A percentile compares a stretch with the other conserved stretches of the same genome.
Conservation (phyloP, 2,888 invertebrate genomes). For the Xanthia icteritia region DNA sequence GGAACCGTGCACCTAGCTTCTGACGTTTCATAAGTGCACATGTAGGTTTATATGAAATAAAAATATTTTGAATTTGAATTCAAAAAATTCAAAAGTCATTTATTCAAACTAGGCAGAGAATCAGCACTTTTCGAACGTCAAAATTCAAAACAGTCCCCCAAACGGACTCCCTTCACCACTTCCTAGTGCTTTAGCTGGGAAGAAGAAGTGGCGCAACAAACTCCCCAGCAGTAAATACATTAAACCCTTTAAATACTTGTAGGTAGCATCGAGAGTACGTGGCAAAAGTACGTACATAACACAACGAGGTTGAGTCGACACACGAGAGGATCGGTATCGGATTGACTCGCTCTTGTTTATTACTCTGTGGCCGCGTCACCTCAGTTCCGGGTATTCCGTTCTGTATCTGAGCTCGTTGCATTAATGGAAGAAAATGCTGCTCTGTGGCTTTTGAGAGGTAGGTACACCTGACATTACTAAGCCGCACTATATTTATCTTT, state of each 20-base stretch:
- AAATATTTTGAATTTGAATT: too few species aligned
- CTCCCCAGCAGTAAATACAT: too few species aligned
- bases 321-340: conserved; percentile 35
- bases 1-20: too few species aligned
- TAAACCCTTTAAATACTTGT: not conserved
- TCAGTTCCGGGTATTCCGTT: not conserved
- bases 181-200: too few species aligned
- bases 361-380: conserved; percentile 23
- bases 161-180: too few species aligned
- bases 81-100: too few species aligned
- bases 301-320: conserved; percentile 38
- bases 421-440: not conserved
- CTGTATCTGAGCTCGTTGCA: not conserved
- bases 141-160: too few species aligned
- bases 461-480: not conserved
- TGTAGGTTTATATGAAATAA: too few species aligned
- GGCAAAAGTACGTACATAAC: not conserved
- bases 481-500: not conserved
- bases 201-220: too few species aligned
- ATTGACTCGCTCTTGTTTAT: conserved; percentile 39
- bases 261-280: not conserved
- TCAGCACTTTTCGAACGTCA: too few species aligned
- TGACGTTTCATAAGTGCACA: too few species aligned
- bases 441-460: not conserved
- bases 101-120: too few species aligned